Base-by-base conservation (phyloP, 2,113 vertebrate genomes). In the Felis chaus region DNA sequence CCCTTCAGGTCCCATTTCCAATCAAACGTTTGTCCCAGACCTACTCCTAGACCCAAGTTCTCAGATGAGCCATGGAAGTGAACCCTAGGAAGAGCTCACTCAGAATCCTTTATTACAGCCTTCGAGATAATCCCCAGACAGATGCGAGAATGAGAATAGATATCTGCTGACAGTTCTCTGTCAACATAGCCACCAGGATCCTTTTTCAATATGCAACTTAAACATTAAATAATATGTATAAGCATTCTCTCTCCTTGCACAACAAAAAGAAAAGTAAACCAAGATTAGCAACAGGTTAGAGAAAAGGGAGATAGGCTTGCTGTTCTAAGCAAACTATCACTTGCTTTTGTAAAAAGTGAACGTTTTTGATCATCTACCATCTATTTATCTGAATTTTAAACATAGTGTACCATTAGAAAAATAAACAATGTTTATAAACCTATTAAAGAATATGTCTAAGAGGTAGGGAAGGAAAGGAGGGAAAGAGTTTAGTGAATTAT, bases 311-410 rank as follows among this genome's bases (percentile, higher is more conserved):
- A 88, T 12, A 88, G 39, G 8, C 50, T 61, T 84, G 5, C 23
- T 68, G 1, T 78, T 81, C 61, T 90, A 33, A 92, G 27, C 7
- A 95, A 89, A 95, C 12, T 29, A 73, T 91, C 18, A 45, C 41
- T 82, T 83, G 76, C 50, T 95, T 83, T 76, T 68, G 18, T 45
- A 27, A 76, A 87, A 81, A 94, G 11, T 48, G 11, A 78, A 83
- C 81, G 15, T 9, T 84, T 91, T 85, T 14, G 6, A 74, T 84
- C 81, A 84, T 92, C 96, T 92, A 39, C 16, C 29, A 79, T 25
- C 3, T 66, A 65, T 33, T 31, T 89, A n/a, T 89, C 94, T 80
- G 36, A 96, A 14, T 84, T 98, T 74, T 69, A n/a, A 92, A 95
- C 76, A 86, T 29, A 85, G 10, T 80, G 16, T 36, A 11, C 23